These are phyloP conservation scores for Etheostoma nigrum DNA, from an alignment of 2,797 vertebrate species.

Conservation along the genomic window DNA sequence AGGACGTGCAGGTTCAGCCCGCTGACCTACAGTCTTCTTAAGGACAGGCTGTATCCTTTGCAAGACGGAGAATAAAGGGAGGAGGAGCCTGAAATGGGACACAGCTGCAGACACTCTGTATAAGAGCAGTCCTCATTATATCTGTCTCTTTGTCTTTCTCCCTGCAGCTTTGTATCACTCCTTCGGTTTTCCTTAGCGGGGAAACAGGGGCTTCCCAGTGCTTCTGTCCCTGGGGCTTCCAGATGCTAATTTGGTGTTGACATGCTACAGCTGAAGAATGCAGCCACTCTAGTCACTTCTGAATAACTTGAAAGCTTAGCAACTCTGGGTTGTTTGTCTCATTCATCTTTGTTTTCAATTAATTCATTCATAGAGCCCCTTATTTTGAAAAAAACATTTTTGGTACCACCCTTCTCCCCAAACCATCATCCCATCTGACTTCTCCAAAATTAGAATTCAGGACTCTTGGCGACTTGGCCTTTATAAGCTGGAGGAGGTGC, in stretches of 20 bases:
- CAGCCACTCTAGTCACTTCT: slow-evolving; percentile 50
- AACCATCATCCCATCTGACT: slow-evolving; percentile 41
- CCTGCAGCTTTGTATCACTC: slow-evolving; percentile 53
- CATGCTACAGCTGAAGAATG: slow-evolving; percentile 43
- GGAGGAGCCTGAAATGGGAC: slow-evolving; percentile 29
- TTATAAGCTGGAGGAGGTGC: slow-evolving; percentile 42
- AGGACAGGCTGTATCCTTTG: slow-evolving; percentile 22
- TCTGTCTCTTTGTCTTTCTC: slow-evolving; percentile 9
- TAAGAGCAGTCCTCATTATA: slow-evolving; percentile 46
- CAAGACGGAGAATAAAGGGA: slow-evolving; percentile 19
- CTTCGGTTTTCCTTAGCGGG: slow-evolving; percentile 38
- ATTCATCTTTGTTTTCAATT: slow-evolving; percentile 67
- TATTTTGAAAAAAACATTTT: slow-evolving; percentile 10
- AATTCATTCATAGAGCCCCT: slow-evolving; percentile 67
- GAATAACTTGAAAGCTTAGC: slow-evolving; percentile 45
- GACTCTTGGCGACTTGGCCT: slow-evolving; percentile 43
- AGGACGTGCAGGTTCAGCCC: slow-evolving; percentile 4
- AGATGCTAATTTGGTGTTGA: slow-evolving; percentile 61
- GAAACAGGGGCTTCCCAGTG: slow-evolving; percentile 58
- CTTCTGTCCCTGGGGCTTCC: slow-evolving; percentile 56
- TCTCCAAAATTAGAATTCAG: slow-evolving; percentile 46
- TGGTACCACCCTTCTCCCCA: background rate
- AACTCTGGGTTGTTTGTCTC: slow-evolving; percentile 55
- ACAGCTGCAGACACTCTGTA: slow-evolving; percentile 48
- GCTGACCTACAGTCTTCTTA: slow-evolving; percentile 45